phyloP scores from a whole-genome alignment of 2,113 vertebrate species.

The Catharus bicknelli region DNA sequence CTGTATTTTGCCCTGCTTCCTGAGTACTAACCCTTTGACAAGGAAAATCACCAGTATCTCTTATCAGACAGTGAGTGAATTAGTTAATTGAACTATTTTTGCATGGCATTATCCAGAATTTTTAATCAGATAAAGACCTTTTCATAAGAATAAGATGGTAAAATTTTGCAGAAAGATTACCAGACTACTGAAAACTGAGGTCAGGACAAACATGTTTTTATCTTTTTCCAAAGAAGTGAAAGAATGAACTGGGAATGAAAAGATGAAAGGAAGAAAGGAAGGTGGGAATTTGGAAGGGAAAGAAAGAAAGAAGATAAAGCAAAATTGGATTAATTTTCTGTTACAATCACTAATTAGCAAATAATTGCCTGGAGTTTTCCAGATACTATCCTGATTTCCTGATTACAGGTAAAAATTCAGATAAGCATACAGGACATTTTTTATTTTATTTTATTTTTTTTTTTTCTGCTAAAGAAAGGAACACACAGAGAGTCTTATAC shows the following conservation, averaged over 20 bases:
- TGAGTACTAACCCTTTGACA: not conserved
- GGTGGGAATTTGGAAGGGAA: not conserved
- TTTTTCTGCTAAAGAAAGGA: not conserved
- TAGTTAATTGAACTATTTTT: not conserved
- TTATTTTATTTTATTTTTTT: too few species aligned
- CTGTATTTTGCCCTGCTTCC: not conserved
- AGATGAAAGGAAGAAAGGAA: not conserved
- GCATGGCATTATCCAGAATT: not conserved
- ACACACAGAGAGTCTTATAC: rapidly evolving
- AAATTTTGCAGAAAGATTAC: not conserved
- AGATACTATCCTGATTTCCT: not conserved
- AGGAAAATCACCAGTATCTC: not conserved
- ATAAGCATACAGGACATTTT: not conserved
- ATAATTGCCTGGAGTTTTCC: not conserved
- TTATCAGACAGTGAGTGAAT: not conserved
- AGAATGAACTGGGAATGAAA: not conserved
- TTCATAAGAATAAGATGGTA: not conserved
- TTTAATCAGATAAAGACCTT: not conserved
- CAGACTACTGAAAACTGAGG: not conserved
- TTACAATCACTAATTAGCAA: not conserved
- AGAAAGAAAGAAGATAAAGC: not conserved
- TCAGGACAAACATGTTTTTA: not conserved
- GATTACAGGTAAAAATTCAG: not conserved
- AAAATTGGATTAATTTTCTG: not conserved
- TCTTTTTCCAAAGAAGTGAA: not conserved